These are phyloP conservation scores for Otus sunia DNA, from an alignment of 2,113 vertebrate genomes.

Conservation along the genomic window DNA sequence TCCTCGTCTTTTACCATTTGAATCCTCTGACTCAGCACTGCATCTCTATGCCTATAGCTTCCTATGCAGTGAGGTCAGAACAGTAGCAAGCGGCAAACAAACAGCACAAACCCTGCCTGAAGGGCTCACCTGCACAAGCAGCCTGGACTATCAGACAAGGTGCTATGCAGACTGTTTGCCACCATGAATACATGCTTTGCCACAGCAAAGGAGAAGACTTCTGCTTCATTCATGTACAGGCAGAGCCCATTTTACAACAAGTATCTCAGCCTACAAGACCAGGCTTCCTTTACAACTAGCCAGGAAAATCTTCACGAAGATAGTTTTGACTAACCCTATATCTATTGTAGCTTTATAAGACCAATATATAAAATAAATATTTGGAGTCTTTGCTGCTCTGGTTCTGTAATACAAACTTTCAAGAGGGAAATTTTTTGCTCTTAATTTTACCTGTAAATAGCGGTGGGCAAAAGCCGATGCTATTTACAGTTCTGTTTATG, in stretches of 20 bases:
- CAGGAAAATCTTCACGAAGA: neutral
- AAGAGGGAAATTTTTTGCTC: neutral
- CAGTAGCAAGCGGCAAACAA: neutral
- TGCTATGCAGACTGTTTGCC: neutral
- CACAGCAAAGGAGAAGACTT: neutral
- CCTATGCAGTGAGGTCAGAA: neutral
- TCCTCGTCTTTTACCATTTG: neutral
- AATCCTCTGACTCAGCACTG: neutral
- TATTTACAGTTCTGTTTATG: neutral
- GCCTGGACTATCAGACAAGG: fast-evolving
- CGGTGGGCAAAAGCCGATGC: neutral
- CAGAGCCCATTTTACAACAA: neutral
- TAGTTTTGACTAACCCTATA: neutral
- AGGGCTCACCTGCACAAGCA: neutral
- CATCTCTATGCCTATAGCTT: neutral
- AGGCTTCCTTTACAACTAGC: neutral
- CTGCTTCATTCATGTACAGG: neutral
- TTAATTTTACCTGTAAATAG: neutral
- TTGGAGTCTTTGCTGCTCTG: neutral
- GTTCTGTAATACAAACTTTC: neutral
- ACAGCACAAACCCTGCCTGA: neutral
- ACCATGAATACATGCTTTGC: neutral
- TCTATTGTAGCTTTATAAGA: neutral
- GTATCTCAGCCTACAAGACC: neutral
- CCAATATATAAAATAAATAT: neutral